Evolutionary conservation across 2,797 vertebrate species (phyloP), one percentile per base, ranked within the genome.

Genomic region (Anguilla obscura): DNA sequence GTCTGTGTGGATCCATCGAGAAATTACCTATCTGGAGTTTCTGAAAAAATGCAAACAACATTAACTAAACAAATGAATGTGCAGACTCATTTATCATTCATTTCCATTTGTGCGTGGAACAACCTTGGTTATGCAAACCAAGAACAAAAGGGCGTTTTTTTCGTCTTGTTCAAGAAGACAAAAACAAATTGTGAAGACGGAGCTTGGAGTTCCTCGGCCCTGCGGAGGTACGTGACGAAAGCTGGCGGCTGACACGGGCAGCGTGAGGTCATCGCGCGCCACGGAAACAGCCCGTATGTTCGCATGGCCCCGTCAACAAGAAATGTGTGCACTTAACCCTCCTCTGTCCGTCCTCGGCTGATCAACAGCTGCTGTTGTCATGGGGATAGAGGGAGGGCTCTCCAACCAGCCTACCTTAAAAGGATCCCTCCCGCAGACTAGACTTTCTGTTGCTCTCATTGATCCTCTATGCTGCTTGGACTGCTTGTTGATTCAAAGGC

Each of bases 401-500:
- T 52, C 76, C 33, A 69, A 82, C 74, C 84, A 50, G 74, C 33
- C 87, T 88, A 84, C 18, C 71, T 83, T 85, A 76, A 69, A 79
- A 52, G 58, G 87, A 40, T 82, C 76, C 85, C 74, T 18, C 74
- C 76, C 33, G 36, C 18, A 14, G 71, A 48, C 74, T 58, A 27
- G 56, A 56, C 56, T 84, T 40, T 36, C 66, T 85, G 56, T 58
- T 82, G 86, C 83, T 82, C 45, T 71, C 58, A 76, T 86, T 10
- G 30, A 85, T 84, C 86, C 79, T 86, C 86, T 33, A 87, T 87
- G 86, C 86, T 88, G 89, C 87, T 90, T 85, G 84, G 84, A 85
- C 86, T 48, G 86, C 69, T 85, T 63, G 36, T 87, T 85, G 30
- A 85, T 87, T 90, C 89, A 88, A 88, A 90, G 88, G 89, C 90